These are phyloP conservation scores for Drosophila paulistorum DNA, from an alignment of 1,140 invertebrate species.

Conservation along the genomic window DNA sequence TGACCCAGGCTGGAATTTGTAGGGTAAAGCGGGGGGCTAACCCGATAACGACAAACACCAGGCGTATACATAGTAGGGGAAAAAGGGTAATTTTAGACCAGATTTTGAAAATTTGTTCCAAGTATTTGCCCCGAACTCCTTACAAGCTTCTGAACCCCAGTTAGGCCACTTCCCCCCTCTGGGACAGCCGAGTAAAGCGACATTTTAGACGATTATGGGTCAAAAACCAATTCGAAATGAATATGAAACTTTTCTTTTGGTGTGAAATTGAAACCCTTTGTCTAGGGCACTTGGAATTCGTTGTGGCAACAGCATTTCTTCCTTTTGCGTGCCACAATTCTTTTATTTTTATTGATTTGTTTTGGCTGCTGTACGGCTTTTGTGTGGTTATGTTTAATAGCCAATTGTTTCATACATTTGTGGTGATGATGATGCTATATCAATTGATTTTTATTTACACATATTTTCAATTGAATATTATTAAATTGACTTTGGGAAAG, in stretches of 20 bases:
- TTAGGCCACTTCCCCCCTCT: too few species aligned
- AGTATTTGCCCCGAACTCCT: too few species aligned
- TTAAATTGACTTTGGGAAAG: conserved; percentile 74
- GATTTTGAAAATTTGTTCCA: too few species aligned
- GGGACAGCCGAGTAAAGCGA: too few species aligned
- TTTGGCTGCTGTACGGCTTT: conserved; percentile 43
- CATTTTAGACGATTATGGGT: too few species aligned
- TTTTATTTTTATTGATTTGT: conserved; percentile 72
- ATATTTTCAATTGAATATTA: conserved; percentile 79
- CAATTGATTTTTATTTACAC: conserved; percentile 80
- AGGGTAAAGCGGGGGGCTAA: too few species aligned
- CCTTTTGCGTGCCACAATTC: conserved; percentile 9
- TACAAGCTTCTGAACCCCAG: too few species aligned
- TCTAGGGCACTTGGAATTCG: conserved; percentile 1
- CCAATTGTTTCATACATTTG: conserved; percentile 59
- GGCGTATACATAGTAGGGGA: too few species aligned
- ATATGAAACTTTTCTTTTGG: not conserved
- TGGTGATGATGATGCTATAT: conserved; percentile 24
- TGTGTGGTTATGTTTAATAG: conserved; percentile 56
- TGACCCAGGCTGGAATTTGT: too few species aligned
- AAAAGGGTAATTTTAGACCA: too few species aligned
- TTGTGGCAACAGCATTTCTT: not conserved
- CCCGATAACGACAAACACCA: too few species aligned
- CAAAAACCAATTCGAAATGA: not conserved
- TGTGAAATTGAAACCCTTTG: not conserved